Evolutionary conservation across 2,888 invertebrate species (phyloP), one percentile per base, ranked within the genome.

Genomic region (Carpatolechia fugitivella): DNA sequence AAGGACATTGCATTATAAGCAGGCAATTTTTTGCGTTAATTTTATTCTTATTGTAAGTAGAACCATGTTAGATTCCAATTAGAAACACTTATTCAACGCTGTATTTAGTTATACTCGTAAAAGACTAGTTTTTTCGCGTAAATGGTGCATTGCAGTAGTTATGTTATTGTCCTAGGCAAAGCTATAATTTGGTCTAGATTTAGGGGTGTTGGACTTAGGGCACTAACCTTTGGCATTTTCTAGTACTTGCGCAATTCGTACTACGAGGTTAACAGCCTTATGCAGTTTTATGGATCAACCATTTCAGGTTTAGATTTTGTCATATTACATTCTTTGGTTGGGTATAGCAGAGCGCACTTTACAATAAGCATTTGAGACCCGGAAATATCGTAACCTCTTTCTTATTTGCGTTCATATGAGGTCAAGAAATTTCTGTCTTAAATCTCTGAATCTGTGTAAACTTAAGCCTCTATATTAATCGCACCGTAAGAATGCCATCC

Each of bases 41-140:
- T 20, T 53, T 29, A 36, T 47, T n/a, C 33, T 18, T 6, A 6
- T 20, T 53, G 44, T 29, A 20, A 52, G 60, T 49, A 33, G 56
- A 58, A 62, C 65, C 62, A 55, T 59, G 63, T 65, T 60, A 52
- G 62, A 65, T 46, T 69, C 62, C 31, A 52, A 46, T 65, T 63
- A 53, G 58, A 54, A 3, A 41, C 20, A 41, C 11, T 5, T 41
- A 18, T 41, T 11, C 3, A 11, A n/a, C 2, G 10, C 8, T 41
- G 1, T 18, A 18, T 11, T 41, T 18, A 41, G 11, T 4, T 20
- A 41, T 41, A 1, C 14, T 10, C 3, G 11, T 2, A 11, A 1
- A 18, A 13, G 13, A 1, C 1, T 20, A 44, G n/a, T 13, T 13
- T 1, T 11, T n/a, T 44, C 13, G 3, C 31, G 7, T 3, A 33